Conservation (phyloP, 1,140 invertebrate genomes). For the Brachionus angularis region DNA sequence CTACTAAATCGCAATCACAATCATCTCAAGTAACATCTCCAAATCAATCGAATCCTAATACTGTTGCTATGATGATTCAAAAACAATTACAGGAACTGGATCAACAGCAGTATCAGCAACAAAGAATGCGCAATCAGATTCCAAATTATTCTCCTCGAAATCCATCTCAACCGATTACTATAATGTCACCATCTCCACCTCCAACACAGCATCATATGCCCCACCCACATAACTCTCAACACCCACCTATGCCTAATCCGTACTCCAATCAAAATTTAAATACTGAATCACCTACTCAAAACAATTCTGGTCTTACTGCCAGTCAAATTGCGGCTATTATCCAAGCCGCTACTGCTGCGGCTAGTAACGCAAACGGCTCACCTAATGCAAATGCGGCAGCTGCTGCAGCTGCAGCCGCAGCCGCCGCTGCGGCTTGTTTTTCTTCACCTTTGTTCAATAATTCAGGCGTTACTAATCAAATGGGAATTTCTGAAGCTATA, state of each 20-base stretch:
- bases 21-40: too few species aligned
- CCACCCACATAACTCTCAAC: not conserved
- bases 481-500: not conserved
- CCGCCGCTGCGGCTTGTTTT: not conserved
- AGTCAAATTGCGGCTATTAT: slow-evolving; percentile 17
- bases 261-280: too few species aligned
- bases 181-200: not conserved
- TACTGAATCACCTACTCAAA: not conserved
- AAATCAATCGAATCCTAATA: not conserved
- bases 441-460: not conserved
- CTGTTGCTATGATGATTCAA: slow-evolving; percentile 13
- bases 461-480: not conserved
- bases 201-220: not conserved
- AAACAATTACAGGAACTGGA: slow-evolving; percentile 19
- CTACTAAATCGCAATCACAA: not conserved
- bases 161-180: slow-evolving; percentile 2
- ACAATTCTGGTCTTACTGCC: slow-evolving; percentile 11
- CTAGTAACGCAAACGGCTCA: not conserved
- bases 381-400: not conserved
- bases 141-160: not conserved
- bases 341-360: slow-evolving; percentile 3
- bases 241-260: not conserved
- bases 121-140: not conserved
- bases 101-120: not conserved
- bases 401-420: slow-evolving; percentile 1